A percentile compares a stretch with the other conserved stretches of the same genome.
These are phyloP conservation scores for Phymastichus coffea DNA, from an alignment of 1,140 invertebrate genomes.

Conservation along the genomic window DNA sequence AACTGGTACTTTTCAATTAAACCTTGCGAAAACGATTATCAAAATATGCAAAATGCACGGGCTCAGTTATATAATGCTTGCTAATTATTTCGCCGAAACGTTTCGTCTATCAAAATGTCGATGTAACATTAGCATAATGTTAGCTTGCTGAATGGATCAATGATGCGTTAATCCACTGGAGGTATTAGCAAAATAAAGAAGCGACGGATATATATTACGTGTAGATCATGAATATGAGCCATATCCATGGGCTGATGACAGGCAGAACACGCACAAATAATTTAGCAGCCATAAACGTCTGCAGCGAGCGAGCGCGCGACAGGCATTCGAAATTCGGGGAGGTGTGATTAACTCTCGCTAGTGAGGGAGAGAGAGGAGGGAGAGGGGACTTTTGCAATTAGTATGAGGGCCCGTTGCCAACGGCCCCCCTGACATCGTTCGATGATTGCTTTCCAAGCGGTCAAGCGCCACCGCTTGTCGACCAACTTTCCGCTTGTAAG, in stretches of 20 bases:
- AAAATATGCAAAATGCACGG: too few species aligned
- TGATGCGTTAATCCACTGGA: too few species aligned
- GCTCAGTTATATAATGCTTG: too few species aligned
- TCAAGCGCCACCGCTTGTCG: neutral
- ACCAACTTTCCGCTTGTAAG: too few species aligned
- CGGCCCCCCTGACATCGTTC: too few species aligned
- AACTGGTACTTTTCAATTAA: too few species aligned
- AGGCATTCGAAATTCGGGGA: conserved; percentile 7
- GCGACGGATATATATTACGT: neutral
- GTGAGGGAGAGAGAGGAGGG: neutral
- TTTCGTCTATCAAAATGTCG: too few species aligned
- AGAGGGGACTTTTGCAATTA: conserved; percentile 5
- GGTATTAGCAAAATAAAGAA: neutral
- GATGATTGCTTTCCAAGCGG: conserved; percentile 8
- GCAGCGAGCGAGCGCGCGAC: neutral
- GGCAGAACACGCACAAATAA: conserved; percentile 14
- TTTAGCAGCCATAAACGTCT: conserved; percentile 11
- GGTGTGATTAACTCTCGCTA: conserved; percentile 10
- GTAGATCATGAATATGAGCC: neutral
- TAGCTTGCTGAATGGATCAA: too few species aligned
- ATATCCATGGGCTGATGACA: neutral
- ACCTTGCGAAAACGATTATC: too few species aligned
- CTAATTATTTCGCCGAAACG: too few species aligned
- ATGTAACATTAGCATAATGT: too few species aligned
- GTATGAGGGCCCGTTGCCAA: neutral